phyloP scores from a whole-genome alignment of 2,797 vertebrate genomes.

The Sebastes oblongus region DNA sequence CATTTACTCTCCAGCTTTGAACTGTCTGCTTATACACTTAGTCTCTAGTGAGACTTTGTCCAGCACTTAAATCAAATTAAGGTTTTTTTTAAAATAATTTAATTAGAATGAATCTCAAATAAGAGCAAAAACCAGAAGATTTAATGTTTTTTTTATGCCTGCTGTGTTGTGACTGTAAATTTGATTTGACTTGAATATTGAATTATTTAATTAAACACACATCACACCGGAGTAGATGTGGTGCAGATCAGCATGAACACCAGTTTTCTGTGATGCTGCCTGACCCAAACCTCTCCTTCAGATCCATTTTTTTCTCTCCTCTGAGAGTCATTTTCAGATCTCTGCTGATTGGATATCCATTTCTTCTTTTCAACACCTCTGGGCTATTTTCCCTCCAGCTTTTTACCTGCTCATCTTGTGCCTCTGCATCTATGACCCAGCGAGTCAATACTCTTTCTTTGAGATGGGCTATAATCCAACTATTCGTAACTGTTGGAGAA shows the following conservation, averaged over 20 bases:
- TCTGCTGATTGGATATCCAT: conserved; percentile 37
- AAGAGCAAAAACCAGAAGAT: background rate
- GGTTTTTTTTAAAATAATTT: background rate
- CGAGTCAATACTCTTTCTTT: conserved; percentile 6
- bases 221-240: background rate
- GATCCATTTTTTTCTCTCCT: background rate
- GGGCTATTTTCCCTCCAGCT: conserved; percentile 16
- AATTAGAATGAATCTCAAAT: background rate
- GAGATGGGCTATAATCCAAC: conserved; percentile 23
- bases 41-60: background rate
- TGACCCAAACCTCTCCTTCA: conserved; percentile 4
- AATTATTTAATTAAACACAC: background rate
- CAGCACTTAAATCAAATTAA: background rate
- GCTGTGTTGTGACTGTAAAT: background rate
- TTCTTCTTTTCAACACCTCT: conserved; percentile 34
- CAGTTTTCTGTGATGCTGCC: background rate
- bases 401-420: conserved; percentile 14
- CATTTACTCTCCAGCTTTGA: background rate
- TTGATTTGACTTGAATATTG: background rate
- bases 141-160: background rate
- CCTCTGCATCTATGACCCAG: conserved; percentile 36
- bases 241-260: background rate
- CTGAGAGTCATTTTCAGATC: conserved; percentile 32
- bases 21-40: background rate
- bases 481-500: background rate